phyloP scores from a whole-genome alignment of 2,113 vertebrate genomes.

The Tragelaphus buxtoni region DNA sequence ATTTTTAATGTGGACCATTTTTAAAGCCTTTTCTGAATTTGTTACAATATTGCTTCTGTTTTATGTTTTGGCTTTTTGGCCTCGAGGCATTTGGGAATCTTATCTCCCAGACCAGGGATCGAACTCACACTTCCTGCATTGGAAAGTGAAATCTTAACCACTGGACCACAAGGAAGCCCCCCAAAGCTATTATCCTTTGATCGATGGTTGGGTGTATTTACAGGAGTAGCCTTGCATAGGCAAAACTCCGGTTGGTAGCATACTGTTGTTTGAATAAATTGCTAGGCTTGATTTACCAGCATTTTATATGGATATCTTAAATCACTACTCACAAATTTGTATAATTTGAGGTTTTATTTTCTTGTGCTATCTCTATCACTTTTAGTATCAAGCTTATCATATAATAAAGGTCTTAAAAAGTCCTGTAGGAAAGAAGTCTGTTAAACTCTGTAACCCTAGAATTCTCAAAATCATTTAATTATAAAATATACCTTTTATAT shows the following conservation, averaged over 20 bases:
- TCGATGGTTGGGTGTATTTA: not conserved
- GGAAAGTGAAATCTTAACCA: not conserved
- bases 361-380: not conserved
- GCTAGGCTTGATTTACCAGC: not conserved
- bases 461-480: not conserved
- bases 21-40: not conserved
- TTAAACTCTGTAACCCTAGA: not conserved
- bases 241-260: not conserved
- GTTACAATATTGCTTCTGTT: not conserved
- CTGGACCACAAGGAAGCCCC: not conserved
- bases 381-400: not conserved
- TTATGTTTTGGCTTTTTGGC: not conserved
- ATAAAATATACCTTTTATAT: not conserved
- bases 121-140: not conserved
- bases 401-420: not conserved
- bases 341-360: constrained; percentile 19
- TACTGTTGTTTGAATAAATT: not conserved
- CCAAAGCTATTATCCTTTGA: not conserved
- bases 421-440: not conserved
- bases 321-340: not conserved
- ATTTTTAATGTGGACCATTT: not conserved
- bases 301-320: not conserved
- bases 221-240: not conserved
- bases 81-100: not conserved
- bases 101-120: not conserved